Evolutionary conservation across 2,113 vertebrate genomes (phyloP).

Genomic region (Gallinago jamesoni): DNA sequence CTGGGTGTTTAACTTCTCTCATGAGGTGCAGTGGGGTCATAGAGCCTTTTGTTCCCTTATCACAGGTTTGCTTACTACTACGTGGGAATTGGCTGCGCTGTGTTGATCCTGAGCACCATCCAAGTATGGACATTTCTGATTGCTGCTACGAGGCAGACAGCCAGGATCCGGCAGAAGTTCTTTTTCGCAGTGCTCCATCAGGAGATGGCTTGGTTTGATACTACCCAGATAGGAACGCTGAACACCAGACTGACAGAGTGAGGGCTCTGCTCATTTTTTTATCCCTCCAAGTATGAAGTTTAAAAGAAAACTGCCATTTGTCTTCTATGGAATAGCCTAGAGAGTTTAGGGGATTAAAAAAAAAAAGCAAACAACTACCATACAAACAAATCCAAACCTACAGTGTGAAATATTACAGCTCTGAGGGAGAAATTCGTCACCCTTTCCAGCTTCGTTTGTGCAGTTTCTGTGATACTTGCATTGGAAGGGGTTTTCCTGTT

Average conservation of each 20-base stretch:
- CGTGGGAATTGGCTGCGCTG: slow-evolving; percentile 67
- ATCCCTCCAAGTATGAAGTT: not conserved
- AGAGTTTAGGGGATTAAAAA: not conserved
- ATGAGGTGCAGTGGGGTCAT: not conserved
- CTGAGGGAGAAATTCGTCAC: not conserved
- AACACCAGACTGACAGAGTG: slow-evolving; percentile 81
- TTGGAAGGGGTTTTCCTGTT: accelerated
- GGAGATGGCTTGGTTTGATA: slow-evolving; percentile 82
- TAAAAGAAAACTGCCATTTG: not conserved
- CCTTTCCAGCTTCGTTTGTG: not conserved
- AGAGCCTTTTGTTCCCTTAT: not conserved
- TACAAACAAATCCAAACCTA: not conserved
- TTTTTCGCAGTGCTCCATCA: slow-evolving; percentile 82
- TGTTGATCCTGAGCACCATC: slow-evolving; percentile 64
- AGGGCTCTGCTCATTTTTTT: not conserved
- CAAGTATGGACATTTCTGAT: slow-evolving; percentile 74
- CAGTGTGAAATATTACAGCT: not conserved
- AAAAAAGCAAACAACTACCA: not conserved
- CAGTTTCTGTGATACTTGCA: not conserved
- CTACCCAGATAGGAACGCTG: slow-evolving; percentile 69
- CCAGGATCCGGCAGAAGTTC: slow-evolving; percentile 75
- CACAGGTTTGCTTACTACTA: slow-evolving; percentile 77
- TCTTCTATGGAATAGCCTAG: not conserved
- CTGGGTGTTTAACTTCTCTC: not conserved
- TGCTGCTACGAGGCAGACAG: slow-evolving; percentile 69